Base-by-base conservation (phyloP, 2,113 vertebrate genomes). In the Garra rufa region DNA sequence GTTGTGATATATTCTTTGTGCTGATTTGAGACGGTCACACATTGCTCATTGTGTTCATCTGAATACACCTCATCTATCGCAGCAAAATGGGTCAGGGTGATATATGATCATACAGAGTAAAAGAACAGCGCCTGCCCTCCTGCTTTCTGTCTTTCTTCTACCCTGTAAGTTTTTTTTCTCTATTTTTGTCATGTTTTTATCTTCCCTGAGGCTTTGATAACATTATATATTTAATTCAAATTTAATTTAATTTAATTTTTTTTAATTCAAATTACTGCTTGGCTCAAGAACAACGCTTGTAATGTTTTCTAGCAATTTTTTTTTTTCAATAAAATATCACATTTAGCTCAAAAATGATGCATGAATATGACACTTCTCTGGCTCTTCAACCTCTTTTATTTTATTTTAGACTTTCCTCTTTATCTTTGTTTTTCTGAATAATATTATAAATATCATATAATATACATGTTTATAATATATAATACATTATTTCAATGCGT, bases 21-120 rank as follows among this genome's bases (percentile, higher is more conserved):
- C 83, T 57, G 55, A 41, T 59, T 77, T n/a, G 24, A 77, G 75
- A 77, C 55, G 30, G 74, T 84, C 46, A 46, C 48, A 61, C 57
- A 70, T 85, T 69, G 75, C 57, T 82, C 73, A 82, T 76, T 82
- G 73, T 83, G 48, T 65, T 65, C 71, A 69, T 82, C 80, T 82
- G 65, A 82, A 70, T 70, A 82, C 80, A 82, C 30, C 78, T 82
- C 65, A 43, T 41, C 43, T 80, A 41, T 79, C 76, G 61, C 48
- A 28, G 55, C 8, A 28, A 88, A 70, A 43, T 83, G 70, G 86
- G 81, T 85, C 63, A 85, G 50, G 30, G 28, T 76, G 57, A 85
- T 82, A 50, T 84, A 55, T 57, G 48, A 76, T 70, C 46, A 26
- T 46, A 85, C n/a, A 48, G 26, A 30, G 19, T 14, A 75, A 77